Evolutionary conservation across 1,140 invertebrate genomes (phyloP).

Genomic region (Solenopsis fugax): DNA sequence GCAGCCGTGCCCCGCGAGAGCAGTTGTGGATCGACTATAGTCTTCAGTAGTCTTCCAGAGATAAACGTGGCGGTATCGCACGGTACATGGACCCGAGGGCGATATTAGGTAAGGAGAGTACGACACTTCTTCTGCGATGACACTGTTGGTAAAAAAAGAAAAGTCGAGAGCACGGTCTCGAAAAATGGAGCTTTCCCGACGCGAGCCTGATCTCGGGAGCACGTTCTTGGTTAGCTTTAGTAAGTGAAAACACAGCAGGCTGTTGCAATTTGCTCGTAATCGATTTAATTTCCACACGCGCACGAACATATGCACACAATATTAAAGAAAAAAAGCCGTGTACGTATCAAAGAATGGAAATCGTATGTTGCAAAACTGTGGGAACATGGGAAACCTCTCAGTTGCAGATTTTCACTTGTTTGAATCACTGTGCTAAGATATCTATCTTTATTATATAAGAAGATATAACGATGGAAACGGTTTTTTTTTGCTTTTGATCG

Average conservation of each 20-base stretch:
- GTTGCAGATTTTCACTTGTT: neutral
- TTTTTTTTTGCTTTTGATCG: neutral
- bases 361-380: neutral
- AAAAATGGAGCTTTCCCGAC: neutral
- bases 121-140: neutral
- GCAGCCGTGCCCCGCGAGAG: neutral
- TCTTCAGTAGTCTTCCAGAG: neutral
- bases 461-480: neutral
- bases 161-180: neutral
- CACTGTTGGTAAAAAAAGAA: neutral
- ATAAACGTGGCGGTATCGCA: neutral
- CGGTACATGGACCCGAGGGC: neutral
- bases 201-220: neutral
- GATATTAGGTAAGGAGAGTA: neutral
- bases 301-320: neutral
- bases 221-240: constrained; percentile 21
- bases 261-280: neutral
- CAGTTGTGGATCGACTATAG: neutral
- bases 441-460: constrained; percentile 6
- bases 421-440: neutral
- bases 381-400: neutral
- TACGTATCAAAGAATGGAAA: neutral
- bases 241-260: neutral
- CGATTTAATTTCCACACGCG: neutral
- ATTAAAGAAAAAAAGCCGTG: neutral